Evolutionary conservation across 2,888 invertebrate species (phyloP), one percentile per base, ranked within the genome.

Genomic region (Kuschelorhynchus macadamiae): DNA sequence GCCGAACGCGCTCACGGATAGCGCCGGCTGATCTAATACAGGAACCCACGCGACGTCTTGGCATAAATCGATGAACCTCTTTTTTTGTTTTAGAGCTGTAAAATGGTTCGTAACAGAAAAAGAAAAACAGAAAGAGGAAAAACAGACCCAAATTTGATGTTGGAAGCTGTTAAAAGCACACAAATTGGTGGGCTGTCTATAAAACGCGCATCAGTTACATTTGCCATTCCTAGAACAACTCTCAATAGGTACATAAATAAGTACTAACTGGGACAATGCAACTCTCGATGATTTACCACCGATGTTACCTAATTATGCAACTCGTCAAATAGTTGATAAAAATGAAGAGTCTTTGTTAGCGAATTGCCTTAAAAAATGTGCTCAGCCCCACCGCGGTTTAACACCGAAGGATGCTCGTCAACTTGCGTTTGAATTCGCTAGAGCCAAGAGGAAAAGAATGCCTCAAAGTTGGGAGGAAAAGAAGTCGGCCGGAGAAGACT

Each of bases 341-440:
- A 36, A 52, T 46, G 46, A 46, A 46, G 46, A 52, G 52, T 52
- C 14, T 52, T 52, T 52, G 32, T 32, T 52, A 52, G 52, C 52
- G 52, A 52, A 52, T 52, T 52, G 32, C 52, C 52, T 52, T 12
- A 30, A 12, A 52, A 52, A 52, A 52, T 52, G 32, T 52, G 52
- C 52, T 30, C 52, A 25, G 52, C 49, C 14, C 46, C 46, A 49
- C 25, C 21, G 21, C 21, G 30, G 25, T 25, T 49, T 49, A 21
- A 32, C 49, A 49, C 49, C 49, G 25, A 49, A 49, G 21, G 32
- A 7, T 49, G 49, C 49, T 21, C 20, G 36, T 36, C 2, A 36
- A 20, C 16, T 46, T 46, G 25, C 25, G 25, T 25, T 25, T 25
- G 25, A 7, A 39, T 39, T 39, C 2, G 39, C 39, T 3, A 42